Percentiles rank a stretch among this genome's conserved stretches.
These are phyloP conservation scores for Salminus brasiliensis DNA, from an alignment of 2,113 vertebrate species.

Conservation along the genomic window DNA sequence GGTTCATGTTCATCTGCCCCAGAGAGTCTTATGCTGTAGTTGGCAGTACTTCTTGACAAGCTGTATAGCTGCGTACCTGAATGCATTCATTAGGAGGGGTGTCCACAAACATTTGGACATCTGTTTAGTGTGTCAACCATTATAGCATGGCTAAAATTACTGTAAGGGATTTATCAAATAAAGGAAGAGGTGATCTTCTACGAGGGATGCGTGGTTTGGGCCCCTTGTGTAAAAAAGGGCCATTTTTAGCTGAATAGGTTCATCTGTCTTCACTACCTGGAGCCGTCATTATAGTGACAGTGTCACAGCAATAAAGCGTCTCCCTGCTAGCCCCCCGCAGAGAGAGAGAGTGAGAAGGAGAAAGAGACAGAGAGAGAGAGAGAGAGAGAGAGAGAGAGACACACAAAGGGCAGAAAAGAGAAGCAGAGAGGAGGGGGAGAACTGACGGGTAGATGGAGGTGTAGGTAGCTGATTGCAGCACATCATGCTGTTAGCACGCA, in stretches of 20 bases:
- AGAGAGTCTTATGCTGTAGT: no score
- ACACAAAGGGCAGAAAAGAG: background rate
- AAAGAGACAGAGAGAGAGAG: conserved; percentile 3
- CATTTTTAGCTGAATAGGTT: background rate
- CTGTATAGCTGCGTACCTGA: no score
- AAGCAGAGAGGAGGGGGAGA: background rate
- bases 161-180: background rate
- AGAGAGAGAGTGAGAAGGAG: background rate
- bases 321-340: background rate
- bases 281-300: conserved; percentile 1
- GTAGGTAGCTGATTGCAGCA: conserved; percentile 36
- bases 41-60: no score
- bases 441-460: background rate
- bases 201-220: background rate
- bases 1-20: no score
- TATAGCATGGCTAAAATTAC: no score
- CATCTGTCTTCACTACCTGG: conserved; percentile 25
- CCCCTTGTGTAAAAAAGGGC: background rate
- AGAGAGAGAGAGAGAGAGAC: background rate
- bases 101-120: no score
- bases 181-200: background rate
- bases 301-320: conserved; percentile 34
- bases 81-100: no score
- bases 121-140: no score
- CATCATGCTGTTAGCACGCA: conserved; percentile 36